phyloP scores from a whole-genome alignment of 35 echinoderm and acorn worm species.

The Apostichopus californicus region DNA sequence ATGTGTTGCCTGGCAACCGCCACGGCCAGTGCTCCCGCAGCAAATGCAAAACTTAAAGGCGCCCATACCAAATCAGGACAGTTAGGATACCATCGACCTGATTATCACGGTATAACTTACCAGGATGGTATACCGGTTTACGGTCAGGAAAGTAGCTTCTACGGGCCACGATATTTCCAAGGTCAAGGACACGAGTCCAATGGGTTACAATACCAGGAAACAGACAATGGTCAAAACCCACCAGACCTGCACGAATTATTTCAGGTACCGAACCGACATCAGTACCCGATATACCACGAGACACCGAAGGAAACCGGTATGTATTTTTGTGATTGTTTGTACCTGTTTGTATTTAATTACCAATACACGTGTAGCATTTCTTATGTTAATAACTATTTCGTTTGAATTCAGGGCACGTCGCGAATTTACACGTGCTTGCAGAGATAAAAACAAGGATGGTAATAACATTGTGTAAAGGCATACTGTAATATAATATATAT shows the following conservation, averaged over 20 bases:
- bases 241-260: neutral
- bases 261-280: constrained; percentile 20
- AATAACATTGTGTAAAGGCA: neutral
- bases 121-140: constrained; percentile 16
- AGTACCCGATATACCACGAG: constrained; percentile 32
- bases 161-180: neutral
- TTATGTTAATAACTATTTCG: neutral
- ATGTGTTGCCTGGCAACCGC: neutral
- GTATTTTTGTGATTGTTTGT: neutral
- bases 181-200: neutral
- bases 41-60: neutral
- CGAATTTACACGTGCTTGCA: neutral
- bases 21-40: neutral
- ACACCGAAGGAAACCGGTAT: constrained; percentile 17
- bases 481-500: neutral
- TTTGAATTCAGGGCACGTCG: neutral
- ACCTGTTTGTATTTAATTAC: neutral
- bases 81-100: neutral
- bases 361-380: neutral
- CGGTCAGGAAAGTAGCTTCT: neutral
- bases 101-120: constrained; percentile 29
- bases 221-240: neutral
- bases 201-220: constrained; percentile 7
- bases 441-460: neutral
- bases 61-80: neutral